Percentiles rank a stretch among this genome's conserved stretches.
Conservation (phyloP, 2,113 vertebrate genomes). For the Actenoides lindsayi region DNA sequence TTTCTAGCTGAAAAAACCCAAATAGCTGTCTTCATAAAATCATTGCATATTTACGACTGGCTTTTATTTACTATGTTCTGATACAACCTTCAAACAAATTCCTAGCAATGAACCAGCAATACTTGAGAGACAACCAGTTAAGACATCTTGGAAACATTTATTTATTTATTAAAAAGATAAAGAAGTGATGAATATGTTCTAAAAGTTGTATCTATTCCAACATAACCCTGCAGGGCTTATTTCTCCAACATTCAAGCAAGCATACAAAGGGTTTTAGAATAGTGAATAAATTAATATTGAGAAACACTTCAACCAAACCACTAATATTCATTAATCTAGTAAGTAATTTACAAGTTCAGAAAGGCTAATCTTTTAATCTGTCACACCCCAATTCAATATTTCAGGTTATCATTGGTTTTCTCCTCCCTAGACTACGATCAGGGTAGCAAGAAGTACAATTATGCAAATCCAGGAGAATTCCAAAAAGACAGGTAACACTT, state of each 20-base stretch:
- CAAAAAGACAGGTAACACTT: background rate
- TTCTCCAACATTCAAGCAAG: background rate
- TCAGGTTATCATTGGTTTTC: background rate
- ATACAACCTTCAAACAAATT: background rate
- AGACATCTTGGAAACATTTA: background rate
- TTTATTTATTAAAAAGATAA: background rate
- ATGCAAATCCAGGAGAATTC: background rate
- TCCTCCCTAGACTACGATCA: background rate
- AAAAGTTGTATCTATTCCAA: background rate
- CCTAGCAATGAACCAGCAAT: background rate
- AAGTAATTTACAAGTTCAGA: background rate
- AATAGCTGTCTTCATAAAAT: background rate
- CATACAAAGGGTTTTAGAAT: background rate
- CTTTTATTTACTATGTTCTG: background rate
- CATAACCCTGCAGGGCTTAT: background rate
- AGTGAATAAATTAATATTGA: background rate
- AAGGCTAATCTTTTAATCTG: background rate
- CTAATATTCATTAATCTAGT: background rate
- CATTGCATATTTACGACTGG: background rate
- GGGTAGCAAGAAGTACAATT: background rate
- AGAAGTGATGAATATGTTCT: background rate
- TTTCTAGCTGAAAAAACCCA: background rate
- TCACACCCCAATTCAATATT: background rate
- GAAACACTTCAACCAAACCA: background rate
- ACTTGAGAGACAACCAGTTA: background rate